Percentiles rank a stretch among this genome's conserved stretches.
phyloP scores from a whole-genome alignment of 2,888 invertebrate genomes.

The Stenchaetothrips biformis region DNA sequence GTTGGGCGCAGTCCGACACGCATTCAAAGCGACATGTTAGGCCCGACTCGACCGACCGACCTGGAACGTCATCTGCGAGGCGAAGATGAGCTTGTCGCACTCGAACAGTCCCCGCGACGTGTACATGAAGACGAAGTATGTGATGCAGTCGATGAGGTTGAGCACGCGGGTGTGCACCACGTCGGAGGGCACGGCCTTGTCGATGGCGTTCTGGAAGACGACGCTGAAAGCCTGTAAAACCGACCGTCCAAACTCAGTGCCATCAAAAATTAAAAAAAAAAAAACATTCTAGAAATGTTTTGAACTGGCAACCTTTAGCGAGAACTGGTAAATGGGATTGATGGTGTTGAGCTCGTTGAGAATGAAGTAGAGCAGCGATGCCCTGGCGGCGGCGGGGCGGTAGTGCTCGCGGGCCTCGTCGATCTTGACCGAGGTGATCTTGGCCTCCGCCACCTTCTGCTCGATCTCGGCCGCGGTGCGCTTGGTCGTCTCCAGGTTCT shows the following conservation, averaged over 20 bases:
- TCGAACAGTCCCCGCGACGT: slow-evolving; percentile 92
- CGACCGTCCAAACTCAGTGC: slow-evolving; percentile 26
- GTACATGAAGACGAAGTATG: slow-evolving; percentile 91
- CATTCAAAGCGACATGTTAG: too few species aligned
- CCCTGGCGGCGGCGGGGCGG: slow-evolving; percentile 84
- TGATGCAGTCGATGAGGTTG: slow-evolving; percentile 91
- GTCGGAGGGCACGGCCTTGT: slow-evolving; percentile 75
- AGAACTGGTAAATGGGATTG: slow-evolving; percentile 96
- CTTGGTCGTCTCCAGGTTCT: slow-evolving; percentile 94
- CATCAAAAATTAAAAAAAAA: slow-evolving; percentile 29
- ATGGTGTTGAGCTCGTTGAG: slow-evolving; percentile 92
- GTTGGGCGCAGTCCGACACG: not conserved
- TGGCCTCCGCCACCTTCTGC: slow-evolving; percentile 86
- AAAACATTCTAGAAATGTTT: slow-evolving; percentile 11
- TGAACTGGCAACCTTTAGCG: slow-evolving; percentile 67
- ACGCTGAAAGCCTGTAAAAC: slow-evolving; percentile 83
- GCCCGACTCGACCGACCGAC: slow-evolving; percentile 46
- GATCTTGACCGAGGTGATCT: slow-evolving; percentile 84
- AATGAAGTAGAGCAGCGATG: slow-evolving; percentile 91
- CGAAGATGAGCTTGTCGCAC: slow-evolving; percentile 93
- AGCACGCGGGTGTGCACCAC: slow-evolving; percentile 72
- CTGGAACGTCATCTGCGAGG: slow-evolving; percentile 94
- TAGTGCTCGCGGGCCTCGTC: slow-evolving; percentile 88
- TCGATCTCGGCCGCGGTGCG: slow-evolving; percentile 94
- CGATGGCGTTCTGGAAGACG: slow-evolving; percentile 95